phyloP scores from a whole-genome alignment of 1,140 invertebrate genomes.

The Drosophila nebulosa region DNA sequence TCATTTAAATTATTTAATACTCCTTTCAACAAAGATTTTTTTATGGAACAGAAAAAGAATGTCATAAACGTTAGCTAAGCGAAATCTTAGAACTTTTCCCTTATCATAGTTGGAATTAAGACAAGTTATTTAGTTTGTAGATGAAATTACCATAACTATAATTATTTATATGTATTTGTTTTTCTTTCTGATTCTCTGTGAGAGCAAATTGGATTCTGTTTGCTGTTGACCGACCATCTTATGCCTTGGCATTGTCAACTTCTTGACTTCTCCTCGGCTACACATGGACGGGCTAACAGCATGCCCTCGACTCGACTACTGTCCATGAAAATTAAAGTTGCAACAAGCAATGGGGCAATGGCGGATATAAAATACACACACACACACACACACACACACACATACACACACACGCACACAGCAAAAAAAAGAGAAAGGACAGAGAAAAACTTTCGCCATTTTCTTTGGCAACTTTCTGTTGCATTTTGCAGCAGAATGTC shows the following conservation, averaged over 20 bases:
- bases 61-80: too few relatives aligned
- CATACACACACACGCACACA: background rate
- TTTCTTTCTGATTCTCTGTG: background rate
- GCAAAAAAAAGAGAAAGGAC: slow-evolving; percentile 38
- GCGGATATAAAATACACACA: slow-evolving; percentile 38
- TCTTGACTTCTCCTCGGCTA: slow-evolving; percentile 9
- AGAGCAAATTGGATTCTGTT: background rate
- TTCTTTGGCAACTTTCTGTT: slow-evolving; percentile 70
- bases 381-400: background rate
- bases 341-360: slow-evolving; percentile 26
- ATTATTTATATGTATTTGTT: background rate
- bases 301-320: background rate
- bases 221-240: background rate
- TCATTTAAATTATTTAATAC: too few relatives aligned
- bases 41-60: too few relatives aligned
- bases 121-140: too few relatives aligned
- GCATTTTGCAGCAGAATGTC: slow-evolving; percentile 64
- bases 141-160: background rate
- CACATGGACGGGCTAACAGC: slow-evolving; percentile 2
- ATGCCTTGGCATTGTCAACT: background rate
- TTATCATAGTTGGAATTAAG: too few relatives aligned
- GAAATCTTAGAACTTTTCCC: too few relatives aligned
- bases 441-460: slow-evolving; percentile 68
- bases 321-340: slow-evolving; percentile 42
- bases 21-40: too few relatives aligned